These are phyloP conservation scores for Egretta garzetta DNA, from an alignment of 2,113 vertebrate genomes.

Conservation along the genomic window DNA sequence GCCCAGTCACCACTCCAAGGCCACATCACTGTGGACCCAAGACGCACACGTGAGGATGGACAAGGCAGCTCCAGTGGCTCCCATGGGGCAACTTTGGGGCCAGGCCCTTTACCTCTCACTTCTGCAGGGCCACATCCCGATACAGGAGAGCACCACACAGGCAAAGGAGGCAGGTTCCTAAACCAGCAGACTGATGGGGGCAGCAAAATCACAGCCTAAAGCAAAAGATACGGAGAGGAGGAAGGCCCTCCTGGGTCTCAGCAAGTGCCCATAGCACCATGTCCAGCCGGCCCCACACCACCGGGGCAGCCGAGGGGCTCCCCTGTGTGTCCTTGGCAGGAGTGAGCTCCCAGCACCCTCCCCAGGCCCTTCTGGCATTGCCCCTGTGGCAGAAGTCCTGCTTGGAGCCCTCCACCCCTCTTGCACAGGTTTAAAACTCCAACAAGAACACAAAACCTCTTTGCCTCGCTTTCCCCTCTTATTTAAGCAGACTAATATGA, in stretches of 20 bases:
- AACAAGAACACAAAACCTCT: not conserved
- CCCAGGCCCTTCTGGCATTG: not conserved
- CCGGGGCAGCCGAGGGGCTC: accelerated
- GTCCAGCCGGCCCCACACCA: not conserved
- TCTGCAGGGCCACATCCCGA: not conserved
- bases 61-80: not conserved
- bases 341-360: not conserved
- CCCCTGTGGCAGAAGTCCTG: not conserved
- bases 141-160: not conserved
- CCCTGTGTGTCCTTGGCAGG: not conserved
- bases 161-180: slow-evolving; percentile 15
- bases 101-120: not conserved
- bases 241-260: slow-evolving; percentile 10
- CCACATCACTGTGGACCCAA: not conserved
- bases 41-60: accelerated
- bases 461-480: not conserved
- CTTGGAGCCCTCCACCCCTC: not conserved
- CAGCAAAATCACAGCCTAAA: slow-evolving; percentile 71
- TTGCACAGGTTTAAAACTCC: not conserved
- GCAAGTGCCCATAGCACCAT: not conserved
- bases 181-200: slow-evolving; percentile 65
- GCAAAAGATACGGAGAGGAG: not conserved
- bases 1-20: not conserved
- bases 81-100: not conserved
- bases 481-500: not conserved